Base-by-base conservation (phyloP, 1,140 invertebrate genomes). In the Octopus bimaculoides region DNA sequence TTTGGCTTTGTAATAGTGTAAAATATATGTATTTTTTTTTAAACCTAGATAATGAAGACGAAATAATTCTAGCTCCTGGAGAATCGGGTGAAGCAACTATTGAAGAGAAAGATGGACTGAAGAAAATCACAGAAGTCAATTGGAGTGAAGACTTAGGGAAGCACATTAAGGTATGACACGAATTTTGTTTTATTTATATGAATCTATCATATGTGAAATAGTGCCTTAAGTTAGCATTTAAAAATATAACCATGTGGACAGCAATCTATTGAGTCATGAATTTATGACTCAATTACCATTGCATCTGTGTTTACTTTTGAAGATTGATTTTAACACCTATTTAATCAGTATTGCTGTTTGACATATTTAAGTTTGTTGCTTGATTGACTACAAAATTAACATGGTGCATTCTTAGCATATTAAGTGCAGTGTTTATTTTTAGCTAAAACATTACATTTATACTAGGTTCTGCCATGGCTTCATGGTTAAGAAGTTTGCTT, bases 41-140 rank as follows among this genome's bases (percentile, higher is more conserved):
- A 2, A 12, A 61, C 56, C 6, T 71, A n/a, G 71, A 66, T 78
- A 75, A 83, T 85, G 54, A 86, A 94, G 88, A 94, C 84, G 92
- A 92, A 9, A 89, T 97, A 54, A 96, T 96, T 69, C 92, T 94
- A 10, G 92, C 95, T 7, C 93, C 93, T 17, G 96, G 97, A 91
- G 93, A 94, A 4, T 93, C 94, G 26, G 66, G 26, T 71, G 66
- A 71, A 9, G 66, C 8, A 10, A 4, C 8, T 71, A 6, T 14
- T 84, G 94, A 96, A 87, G 96, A 97, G 91, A 85, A 86, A 55
- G 89, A 86, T 80, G 95, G 95, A 41, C 92, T 94, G 17, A 98
- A 98, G 90, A 95, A 96, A 83, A 93, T 98, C 0, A 98, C 96
- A 14, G 96, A 98, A 90, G 98, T 96, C 89, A 96, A 95, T 90